Base-by-base conservation (phyloP, 2,113 vertebrate genomes). In the Oreochromis tanganicae region DNA sequence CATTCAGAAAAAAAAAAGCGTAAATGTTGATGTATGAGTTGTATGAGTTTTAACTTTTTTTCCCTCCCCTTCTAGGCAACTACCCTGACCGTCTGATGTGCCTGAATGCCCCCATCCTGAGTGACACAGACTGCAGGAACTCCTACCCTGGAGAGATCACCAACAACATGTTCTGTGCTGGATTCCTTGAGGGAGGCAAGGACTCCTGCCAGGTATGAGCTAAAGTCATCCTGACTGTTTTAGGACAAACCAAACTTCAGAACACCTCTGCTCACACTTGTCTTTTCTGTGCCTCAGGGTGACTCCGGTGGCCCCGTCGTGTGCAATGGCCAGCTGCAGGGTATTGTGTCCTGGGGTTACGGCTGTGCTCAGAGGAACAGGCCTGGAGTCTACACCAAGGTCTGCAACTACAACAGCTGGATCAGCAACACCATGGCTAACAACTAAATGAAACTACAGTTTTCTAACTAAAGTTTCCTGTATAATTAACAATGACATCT, bases 161-260 rank as follows among this genome's bases (percentile, higher is more conserved):
- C 16, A 2, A 24, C 0, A 99, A 97, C 97, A 98, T 98, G 98
- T 91, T 98, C 59, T 98, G 98, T 6, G 93, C 97, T 1, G 98
- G 98, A 92, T 98, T 88, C 94, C 17, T 98, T 0, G 97, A 97
- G 83, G 98, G 98, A 93, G 98, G 97, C 87, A 98, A 98, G 92
- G 98, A 99, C 85, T 98, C 98, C 68, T 98, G 98, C 96, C 98
- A 98, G 98, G 98, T 98, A 93, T 55, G 32, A 85, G 34, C 75
- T 38, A 9, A 36, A 82, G 8, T 24, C 5, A 5, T 36, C 17
- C 12, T 17, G 17, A 48, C 10, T 4, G 5, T 36, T 36, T 80
- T 66, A 12, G 5, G 29, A 79, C 4, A 54, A 9, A 13, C 0
- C 38, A 34, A 54, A 83, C 12, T 14, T 83, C 32, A 75, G 4